Percentiles rank a stretch among this genome's conserved stretches.
Conservation (phyloP, 2,113 vertebrate species). For the Myrmophylax atrothorax region DNA sequence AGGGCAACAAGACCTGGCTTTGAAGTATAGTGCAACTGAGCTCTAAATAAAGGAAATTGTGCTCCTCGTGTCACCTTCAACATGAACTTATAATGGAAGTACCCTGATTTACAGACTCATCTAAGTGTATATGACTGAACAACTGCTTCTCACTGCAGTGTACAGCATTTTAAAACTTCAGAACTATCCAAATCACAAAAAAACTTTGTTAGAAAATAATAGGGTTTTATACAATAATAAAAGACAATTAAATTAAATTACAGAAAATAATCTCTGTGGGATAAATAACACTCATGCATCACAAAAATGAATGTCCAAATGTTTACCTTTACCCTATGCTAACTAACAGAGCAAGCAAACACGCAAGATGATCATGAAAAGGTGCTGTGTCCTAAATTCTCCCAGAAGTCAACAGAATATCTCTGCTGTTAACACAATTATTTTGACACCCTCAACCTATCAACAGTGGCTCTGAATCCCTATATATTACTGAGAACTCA, state of each 20-base stretch:
- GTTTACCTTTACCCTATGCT: background rate
- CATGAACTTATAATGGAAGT: background rate
- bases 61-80: background rate
- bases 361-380: background rate
- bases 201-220: background rate
- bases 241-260: background rate
- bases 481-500: background rate
- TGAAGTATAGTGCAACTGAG: constrained; percentile 14
- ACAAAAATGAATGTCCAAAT: background rate
- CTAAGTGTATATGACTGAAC: background rate
- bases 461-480: background rate
- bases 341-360: background rate
- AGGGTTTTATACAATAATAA: background rate
- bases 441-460: background rate
- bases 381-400: background rate
- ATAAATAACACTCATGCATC: background rate
- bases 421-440: background rate
- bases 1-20: constrained; percentile 41
- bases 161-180: background rate
- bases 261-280: background rate
- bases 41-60: constrained; percentile 52
- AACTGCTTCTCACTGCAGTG: background rate
- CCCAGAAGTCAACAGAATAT: background rate
- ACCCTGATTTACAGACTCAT: background rate
- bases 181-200: background rate